These are phyloP conservation scores for Glomeris maerens DNA, from an alignment of 1,140 invertebrate species.

Conservation along the genomic window DNA sequence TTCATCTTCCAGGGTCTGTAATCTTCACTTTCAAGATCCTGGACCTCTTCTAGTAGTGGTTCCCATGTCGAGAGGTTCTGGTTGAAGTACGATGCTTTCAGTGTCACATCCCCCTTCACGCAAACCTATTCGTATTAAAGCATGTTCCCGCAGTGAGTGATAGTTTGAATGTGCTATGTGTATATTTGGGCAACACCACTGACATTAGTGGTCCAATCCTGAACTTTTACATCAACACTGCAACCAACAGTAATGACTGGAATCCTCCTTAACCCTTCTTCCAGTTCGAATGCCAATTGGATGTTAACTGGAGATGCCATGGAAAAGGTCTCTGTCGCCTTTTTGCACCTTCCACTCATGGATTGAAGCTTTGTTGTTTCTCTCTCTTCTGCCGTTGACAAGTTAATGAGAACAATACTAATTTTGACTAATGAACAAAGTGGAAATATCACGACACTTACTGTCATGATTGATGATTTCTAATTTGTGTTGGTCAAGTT, in stretches of 20 bases:
- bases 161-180: too few relatives aligned
- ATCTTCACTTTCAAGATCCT: slow-evolving; percentile 42
- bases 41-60: slow-evolving; percentile 57
- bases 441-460: too few relatives aligned
- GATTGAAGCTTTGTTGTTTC: too few relatives aligned
- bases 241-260: slow-evolving; percentile 38
- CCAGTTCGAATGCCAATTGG: slow-evolving; percentile 42
- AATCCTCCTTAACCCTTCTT: slow-evolving; percentile 32
- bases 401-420: too few relatives aligned
- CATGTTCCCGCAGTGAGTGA: too few relatives aligned
- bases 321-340: too few relatives aligned
- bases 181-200: too few relatives aligned
- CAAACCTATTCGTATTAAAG: slow-evolving; percentile 13
- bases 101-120: slow-evolving; percentile 36
- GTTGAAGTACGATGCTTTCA: slow-evolving; percentile 60
- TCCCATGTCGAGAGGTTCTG: slow-evolving; percentile 57
- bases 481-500: slow-evolving; percentile 36
- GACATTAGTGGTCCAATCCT: slow-evolving; percentile 49
- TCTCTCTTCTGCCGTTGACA: too few relatives aligned
- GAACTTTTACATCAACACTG: slow-evolving; percentile 40
- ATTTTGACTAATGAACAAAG: too few relatives aligned
- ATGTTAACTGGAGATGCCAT: too few relatives aligned
- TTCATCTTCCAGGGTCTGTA: slow-evolving; percentile 57
- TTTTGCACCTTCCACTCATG: too few relatives aligned
- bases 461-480: too few relatives aligned